Conservation (phyloP, 2,888 invertebrate genomes). For the Allolobophora icterica region DNA sequence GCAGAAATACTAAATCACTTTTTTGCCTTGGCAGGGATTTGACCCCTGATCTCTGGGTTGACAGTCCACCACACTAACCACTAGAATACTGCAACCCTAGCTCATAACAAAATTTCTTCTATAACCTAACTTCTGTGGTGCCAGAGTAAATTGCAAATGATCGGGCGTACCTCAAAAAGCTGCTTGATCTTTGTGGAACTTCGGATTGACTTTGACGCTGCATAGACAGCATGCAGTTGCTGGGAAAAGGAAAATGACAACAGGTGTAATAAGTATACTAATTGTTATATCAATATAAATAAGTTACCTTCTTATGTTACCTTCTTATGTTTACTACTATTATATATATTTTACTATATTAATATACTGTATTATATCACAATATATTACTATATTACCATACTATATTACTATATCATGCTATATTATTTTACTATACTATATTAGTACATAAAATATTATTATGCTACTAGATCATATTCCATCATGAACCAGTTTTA, state of each 20-base stretch:
- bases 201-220: conserved; percentile 89
- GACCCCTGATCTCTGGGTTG: background rate
- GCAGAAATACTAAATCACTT: no score
- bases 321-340: no score
- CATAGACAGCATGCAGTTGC: conserved; percentile 93
- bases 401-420: no score
- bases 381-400: no score
- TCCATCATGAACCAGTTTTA: background rate
- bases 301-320: no score
- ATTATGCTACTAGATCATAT: background rate
- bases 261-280: background rate
- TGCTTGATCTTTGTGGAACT: conserved; percentile 85
- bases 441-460: no score
- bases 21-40: background rate
- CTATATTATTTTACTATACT: no score
- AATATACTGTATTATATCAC: no score
- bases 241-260: conserved; percentile 62
- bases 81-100: no score
- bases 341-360: no score
- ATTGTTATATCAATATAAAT: background rate
- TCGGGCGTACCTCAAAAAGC: conserved; percentile 78
- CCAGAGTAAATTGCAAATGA: background rate
- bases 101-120: background rate
- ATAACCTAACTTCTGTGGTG: background rate
- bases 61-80: no score